Evolutionary conservation across 2,797 vertebrate species (phyloP).

Genomic region (Syngnathus acus): DNA sequence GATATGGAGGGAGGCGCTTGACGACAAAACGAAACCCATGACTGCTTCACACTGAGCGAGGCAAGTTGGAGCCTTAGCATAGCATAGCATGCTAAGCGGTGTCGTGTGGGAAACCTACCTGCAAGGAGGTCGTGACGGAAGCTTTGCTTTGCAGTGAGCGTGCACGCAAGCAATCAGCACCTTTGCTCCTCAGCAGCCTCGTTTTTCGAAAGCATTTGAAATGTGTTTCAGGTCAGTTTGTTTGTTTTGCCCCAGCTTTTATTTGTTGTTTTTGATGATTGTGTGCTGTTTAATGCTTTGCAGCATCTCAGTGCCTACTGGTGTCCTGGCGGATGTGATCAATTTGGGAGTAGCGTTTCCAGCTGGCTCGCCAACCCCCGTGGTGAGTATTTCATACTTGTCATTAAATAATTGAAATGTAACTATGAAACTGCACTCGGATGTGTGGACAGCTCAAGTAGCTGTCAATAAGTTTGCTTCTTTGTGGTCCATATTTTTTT

Average conservation of each 20-base stretch:
- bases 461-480: too few species aligned
- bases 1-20: neutral
- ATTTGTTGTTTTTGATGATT: neutral
- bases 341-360: constrained; percentile 3
- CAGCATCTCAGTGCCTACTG: neutral
- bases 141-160: constrained; percentile 36
- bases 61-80: neutral
- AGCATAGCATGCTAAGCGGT: neutral
- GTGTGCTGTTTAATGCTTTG: neutral
- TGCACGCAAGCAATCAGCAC: neutral
- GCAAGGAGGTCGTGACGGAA: constrained; percentile 62
- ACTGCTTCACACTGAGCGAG: constrained; percentile 23
- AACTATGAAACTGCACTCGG: too few species aligned
- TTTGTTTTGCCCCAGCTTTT: neutral
- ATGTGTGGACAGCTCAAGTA: too few species aligned
- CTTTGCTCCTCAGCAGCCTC: constrained; percentile 12
- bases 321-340: constrained; percentile 13
- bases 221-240: neutral
- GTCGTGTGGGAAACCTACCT: constrained; percentile 25
- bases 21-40: too few species aligned
- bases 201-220: neutral
- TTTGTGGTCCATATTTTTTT: neutral
- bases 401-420: neutral
- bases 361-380: neutral
- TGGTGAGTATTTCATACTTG: neutral